phyloP scores from a whole-genome alignment of 2,113 vertebrate species.

The Dromas ardeola region DNA sequence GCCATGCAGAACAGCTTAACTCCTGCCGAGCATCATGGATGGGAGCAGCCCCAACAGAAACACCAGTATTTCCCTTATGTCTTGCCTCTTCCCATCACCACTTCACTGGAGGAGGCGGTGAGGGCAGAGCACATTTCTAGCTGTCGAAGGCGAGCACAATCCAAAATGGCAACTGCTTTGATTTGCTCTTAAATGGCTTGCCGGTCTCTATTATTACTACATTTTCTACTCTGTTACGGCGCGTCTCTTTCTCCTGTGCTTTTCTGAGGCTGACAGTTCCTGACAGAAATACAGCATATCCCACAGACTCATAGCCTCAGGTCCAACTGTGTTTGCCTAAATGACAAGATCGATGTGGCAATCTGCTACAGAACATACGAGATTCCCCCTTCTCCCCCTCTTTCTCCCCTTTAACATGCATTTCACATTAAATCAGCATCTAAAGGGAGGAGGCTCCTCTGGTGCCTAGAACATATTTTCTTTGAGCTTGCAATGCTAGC shows the following conservation, averaged over 20 bases:
- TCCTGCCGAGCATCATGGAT: background rate
- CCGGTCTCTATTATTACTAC: background rate
- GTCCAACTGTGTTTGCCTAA: background rate
- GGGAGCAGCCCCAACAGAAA: background rate
- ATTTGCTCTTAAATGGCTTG: background rate
- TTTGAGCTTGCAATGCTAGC: background rate
- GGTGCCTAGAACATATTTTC: background rate
- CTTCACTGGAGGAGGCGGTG: rapidly evolving
- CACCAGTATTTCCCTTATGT: background rate
- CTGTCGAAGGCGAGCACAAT: background rate
- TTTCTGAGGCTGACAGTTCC: background rate
- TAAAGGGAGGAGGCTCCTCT: background rate
- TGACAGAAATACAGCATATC: slow-evolving; percentile 11
- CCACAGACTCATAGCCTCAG: slow-evolving; percentile 13
- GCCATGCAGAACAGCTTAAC: background rate
- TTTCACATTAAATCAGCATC: slow-evolving; percentile 47
- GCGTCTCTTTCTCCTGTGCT: background rate
- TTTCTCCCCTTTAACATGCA: background rate
- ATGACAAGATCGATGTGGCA: slow-evolving; percentile 22
- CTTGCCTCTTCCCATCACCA: background rate
- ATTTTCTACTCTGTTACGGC: background rate
- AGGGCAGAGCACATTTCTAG: background rate
- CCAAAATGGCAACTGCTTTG: background rate
- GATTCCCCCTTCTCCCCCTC: background rate
- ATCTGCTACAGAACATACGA: background rate